These are phyloP conservation scores for Oryctolagus cuniculus DNA, from an alignment of 2,113 vertebrate species.

Conservation along the genomic window mOryCun1.1 NC_091447.1:19273001-19273500, in stretches of 20 bases:
- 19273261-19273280: slow-evolving; percentile 46
- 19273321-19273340: not conserved
- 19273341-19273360: not conserved
- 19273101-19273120: not conserved
- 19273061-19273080: not conserved
- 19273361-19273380: not conserved
- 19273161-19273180: not conserved
- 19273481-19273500: not conserved
- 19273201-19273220: slow-evolving; percentile 14
- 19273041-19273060: not conserved
- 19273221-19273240: not conserved
- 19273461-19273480: not conserved
- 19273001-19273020: slow-evolving; percentile 53
- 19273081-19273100: not conserved
- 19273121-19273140: not conserved
- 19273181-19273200: not conserved
- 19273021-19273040: slow-evolving; percentile 31
- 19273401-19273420: not conserved
- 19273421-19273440: not conserved
- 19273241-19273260: slow-evolving; percentile 38
- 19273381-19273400: not conserved
- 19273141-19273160: not conserved
- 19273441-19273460: not conserved
- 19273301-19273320: not conserved
- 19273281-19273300: slow-evolving; percentile 23